Percentiles rank a stretch among this genome's conserved stretches.
Conservation (phyloP, 2,888 invertebrate genomes). For the Herminia tarsipennalis region DNA sequence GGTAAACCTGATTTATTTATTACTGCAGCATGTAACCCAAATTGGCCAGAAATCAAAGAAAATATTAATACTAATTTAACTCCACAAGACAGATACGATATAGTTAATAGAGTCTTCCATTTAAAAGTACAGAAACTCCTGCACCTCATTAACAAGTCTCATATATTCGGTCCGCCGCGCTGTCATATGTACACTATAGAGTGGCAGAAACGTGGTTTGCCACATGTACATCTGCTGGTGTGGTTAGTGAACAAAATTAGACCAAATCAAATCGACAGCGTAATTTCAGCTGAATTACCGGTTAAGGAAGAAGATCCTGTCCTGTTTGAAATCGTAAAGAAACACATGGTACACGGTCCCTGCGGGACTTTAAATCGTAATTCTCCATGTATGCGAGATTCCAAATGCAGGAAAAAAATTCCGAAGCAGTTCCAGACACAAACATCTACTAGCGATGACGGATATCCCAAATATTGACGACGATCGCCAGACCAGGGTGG, state of each 20-base stretch:
- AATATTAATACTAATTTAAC: slow-evolving; percentile 27
- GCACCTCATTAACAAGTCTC: slow-evolving; percentile 25
- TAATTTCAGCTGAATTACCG: slow-evolving; percentile 38
- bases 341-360: slow-evolving; percentile 35
- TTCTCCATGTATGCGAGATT: slow-evolving; percentile 36
- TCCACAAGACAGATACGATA: slow-evolving; percentile 31
- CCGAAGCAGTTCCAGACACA: slow-evolving; percentile 29
- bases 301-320: slow-evolving; percentile 28
- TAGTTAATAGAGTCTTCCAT: slow-evolving; percentile 31
- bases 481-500: slow-evolving; percentile 32
- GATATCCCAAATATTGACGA: slow-evolving; percentile 32
- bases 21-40: slow-evolving; percentile 23
- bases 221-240: slow-evolving; percentile 31
- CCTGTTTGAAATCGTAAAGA: slow-evolving; percentile 31
- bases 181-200: slow-evolving; percentile 32
- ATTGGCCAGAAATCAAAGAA: slow-evolving; percentile 22
- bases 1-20: slow-evolving; percentile 29
- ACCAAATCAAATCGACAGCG: slow-evolving; percentile 33
- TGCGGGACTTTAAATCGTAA: slow-evolving; percentile 28
- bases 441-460: slow-evolving; percentile 33
- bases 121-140: slow-evolving; percentile 28
- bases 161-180: slow-evolving; percentile 24
- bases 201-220: slow-evolving; percentile 37
- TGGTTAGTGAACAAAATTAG: slow-evolving; percentile 36
- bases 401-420: slow-evolving; percentile 33